Base-by-base conservation (phyloP, 2,888 invertebrate species). In the Alloplasta piceator region DNA sequence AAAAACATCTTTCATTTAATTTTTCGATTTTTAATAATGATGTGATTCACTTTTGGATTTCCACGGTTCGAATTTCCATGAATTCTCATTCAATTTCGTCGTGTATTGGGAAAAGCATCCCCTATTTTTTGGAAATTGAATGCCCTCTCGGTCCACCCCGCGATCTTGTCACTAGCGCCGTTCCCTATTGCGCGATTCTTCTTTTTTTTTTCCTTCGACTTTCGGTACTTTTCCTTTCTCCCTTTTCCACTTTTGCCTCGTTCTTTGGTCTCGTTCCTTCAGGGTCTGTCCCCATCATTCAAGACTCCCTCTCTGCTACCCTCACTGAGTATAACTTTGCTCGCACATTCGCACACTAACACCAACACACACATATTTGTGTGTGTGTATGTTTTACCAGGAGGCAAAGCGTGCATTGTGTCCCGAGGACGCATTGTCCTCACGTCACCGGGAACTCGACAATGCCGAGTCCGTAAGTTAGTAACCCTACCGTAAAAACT, bases 401-500 rank as follows among this genome's bases (percentile, higher is more conserved):
- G 73, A 61, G 78, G 67, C 68, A 52, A 78, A 79, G 63, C 72
- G 64, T 50, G 89, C 89, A 89, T 89, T 89, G 90, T 90, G 87
- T 87, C 85, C 88, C 86, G 86, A 87, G 85, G 85, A 86, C 85
- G 90, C 89, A 90, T 90, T 90, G 90, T 90, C 90, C 90, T 87
- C 89, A 82, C 88, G 89, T 90, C 88, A 88, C 85, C 87, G 87
- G 84, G 82, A 88, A 87, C 87, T 89, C 88, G 85, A 89, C 90
- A 89, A 89, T 90, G 88, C 89, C 87, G 85, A 87, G 87, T 88
- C 87, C 87, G 87, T 86, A 89, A 89, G 88, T 89, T 89, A 87
- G 89, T 89, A 88, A 89, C 87, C 88, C 87, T 87, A 87, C 87
- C 88, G 89, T 89, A 89, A 90, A 89, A 90, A 90, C 88, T 90